Percentiles rank a stretch among this genome's conserved stretches.
Evolutionary conservation across 1,140 invertebrate species (phyloP).

Genomic region (Pseudobourletiella spinata): DNA sequence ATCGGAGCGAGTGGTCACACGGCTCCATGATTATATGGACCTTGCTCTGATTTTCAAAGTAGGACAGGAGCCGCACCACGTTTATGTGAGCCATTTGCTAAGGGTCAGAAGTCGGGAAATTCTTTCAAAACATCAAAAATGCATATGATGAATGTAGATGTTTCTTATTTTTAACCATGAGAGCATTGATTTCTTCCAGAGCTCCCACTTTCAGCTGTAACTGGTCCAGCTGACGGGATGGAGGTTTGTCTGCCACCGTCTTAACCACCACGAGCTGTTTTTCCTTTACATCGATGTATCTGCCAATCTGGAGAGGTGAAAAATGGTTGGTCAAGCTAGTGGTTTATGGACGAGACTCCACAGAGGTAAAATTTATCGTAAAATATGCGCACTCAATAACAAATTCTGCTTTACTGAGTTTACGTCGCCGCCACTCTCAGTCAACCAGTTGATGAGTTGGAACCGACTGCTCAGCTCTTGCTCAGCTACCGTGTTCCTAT

Average conservation of each 20-base stretch:
- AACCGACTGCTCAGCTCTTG: too few relatives aligned
- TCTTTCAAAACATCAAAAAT: background rate
- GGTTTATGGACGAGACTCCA: background rate
- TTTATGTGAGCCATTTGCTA: conserved; percentile 17
- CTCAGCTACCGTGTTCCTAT: too few relatives aligned
- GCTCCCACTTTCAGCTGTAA: conserved; percentile 17
- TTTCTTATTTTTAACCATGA: conserved; percentile 2
- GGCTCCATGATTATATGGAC: conserved; percentile 15
- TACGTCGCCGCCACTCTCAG: background rate
- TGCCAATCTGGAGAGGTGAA: conserved; percentile 7
- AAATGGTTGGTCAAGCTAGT: background rate
- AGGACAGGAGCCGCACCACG: conserved; percentile 8
- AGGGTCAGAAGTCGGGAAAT: too few relatives aligned
- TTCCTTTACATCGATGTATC: conserved; percentile 16
- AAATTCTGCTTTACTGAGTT: background rate
- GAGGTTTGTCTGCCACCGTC: conserved; percentile 4
- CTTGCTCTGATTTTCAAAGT: conserved; percentile 14
- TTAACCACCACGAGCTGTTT: conserved; percentile 17
- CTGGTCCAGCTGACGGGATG: background rate
- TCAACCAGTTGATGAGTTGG: conserved; percentile 2
- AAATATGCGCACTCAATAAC: background rate
- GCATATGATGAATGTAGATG: too few relatives aligned
- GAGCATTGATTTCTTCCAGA: conserved; percentile 15
- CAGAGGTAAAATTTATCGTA: too few relatives aligned
- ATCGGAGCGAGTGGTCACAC: conserved; percentile 14